Evolutionary conservation across 2,113 vertebrate genomes (phyloP).

Genomic region (Sorex araneus): DNA sequence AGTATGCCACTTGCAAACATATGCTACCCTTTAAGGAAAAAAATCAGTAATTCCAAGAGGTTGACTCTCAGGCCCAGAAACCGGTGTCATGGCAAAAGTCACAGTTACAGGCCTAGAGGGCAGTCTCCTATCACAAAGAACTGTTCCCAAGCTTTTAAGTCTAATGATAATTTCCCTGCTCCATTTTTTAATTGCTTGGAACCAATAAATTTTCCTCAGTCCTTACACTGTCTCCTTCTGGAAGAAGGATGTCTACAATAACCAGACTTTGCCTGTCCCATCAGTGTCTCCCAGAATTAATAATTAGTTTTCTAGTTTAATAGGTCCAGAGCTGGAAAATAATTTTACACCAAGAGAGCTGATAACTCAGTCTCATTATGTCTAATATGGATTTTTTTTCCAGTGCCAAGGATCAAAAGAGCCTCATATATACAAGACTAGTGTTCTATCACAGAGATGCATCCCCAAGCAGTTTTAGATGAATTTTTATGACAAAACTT

Average conservation of each 20-base stretch:
- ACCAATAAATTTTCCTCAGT: neutral
- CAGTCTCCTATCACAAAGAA: neutral
- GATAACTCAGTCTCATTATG: neutral
- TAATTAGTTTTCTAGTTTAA: constrained; percentile 18
- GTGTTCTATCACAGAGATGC: no score
- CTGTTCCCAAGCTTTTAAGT: constrained; percentile 8
- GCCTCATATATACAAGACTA: neutral
- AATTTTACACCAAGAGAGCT: neutral
- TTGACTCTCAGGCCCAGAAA: neutral
- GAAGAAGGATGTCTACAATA: neutral
- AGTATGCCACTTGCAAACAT: constrained; percentile 1
- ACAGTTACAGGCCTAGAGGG: neutral
- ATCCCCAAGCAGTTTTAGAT: no score
- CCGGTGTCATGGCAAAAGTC: neutral
- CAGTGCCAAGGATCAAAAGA: neutral
- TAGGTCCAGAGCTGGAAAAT: neutral
- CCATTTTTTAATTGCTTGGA: neutral
- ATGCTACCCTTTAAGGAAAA: neutral
- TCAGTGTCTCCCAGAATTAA: neutral
- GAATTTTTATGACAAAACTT: no score
- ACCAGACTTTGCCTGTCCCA: neutral
- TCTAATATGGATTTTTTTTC: no score
- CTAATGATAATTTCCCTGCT: neutral
- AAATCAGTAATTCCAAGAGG: neutral
- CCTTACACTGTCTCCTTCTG: neutral